A percentile compares a stretch with the other conserved stretches of the same genome.
These are phyloP conservation scores for Drosophila lacertosa DNA, from an alignment of 1,140 invertebrate genomes.

Conservation along the genomic window DNA sequence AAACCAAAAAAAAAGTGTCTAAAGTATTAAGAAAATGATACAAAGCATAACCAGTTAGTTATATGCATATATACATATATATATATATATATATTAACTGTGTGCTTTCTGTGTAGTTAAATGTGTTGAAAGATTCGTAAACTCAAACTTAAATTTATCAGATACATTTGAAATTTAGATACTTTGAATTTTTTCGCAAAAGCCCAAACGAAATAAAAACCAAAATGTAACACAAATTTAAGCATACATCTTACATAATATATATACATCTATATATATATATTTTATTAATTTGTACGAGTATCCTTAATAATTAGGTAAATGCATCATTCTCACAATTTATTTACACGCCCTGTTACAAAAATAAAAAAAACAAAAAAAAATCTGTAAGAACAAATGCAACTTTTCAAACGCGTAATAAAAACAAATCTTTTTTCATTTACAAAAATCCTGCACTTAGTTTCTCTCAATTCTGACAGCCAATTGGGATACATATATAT, in stretches of 20 bases:
- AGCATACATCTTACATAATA: conserved; percentile 55
- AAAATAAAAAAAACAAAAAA: no score
- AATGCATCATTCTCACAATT: conserved; percentile 77
- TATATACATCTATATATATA: conserved; percentile 21
- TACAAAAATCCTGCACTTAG: conserved; percentile 71
- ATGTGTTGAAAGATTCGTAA: conserved; percentile 60
- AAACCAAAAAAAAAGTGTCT: conserved; percentile 63
- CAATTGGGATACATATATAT: conserved; percentile 52
- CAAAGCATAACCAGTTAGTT: conserved; percentile 41
- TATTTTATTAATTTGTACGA: conserved; percentile 66
- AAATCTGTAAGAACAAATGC: conserved; percentile 77
- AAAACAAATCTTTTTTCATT: conserved; percentile 73
- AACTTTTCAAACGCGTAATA: conserved; percentile 59
- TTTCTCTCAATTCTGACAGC: conserved; percentile 49
- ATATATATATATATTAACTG: conserved; percentile 30
- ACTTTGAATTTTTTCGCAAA: conserved; percentile 55
- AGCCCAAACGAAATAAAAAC: conserved; percentile 11
- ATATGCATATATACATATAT: conserved; percentile 35
- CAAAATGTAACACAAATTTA: conserved; percentile 47
- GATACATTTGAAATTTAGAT: conserved; percentile 57
- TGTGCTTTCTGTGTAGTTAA: conserved; percentile 72
- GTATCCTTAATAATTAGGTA: conserved; percentile 54
- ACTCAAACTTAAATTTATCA: conserved; percentile 13
- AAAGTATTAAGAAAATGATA: conserved; percentile 71
- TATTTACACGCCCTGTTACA: conserved; percentile 77